A percentile compares a stretch with the other conserved stretches of the same genome.
Conservation (phyloP, 2,113 vertebrate genomes). For the Alosa alosa region DNA sequence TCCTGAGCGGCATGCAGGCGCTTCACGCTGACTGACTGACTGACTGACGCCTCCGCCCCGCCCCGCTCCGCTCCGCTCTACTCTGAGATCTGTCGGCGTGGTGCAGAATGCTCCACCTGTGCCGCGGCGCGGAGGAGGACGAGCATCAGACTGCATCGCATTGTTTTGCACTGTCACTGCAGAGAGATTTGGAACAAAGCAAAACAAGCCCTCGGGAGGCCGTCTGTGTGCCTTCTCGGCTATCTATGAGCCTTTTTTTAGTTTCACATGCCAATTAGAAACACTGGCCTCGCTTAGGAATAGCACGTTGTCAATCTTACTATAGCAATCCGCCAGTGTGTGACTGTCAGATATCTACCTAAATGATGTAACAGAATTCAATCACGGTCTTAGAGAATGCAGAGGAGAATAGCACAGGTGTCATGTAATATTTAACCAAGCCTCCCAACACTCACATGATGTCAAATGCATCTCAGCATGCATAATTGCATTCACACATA, state of each 20-base stretch:
- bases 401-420: conserved; percentile 40
- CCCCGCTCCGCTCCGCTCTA: neutral
- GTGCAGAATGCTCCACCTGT: neutral
- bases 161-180: conserved; percentile 7
- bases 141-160: neutral
- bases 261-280: neutral
- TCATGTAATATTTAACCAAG: conserved; percentile 48
- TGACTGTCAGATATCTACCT: neutral
- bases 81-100: neutral
- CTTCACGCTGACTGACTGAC: no score
- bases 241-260: neutral
- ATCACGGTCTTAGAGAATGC: conserved; percentile 27
- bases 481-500: conserved; percentile 60
- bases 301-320: neutral
- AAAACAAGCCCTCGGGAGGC: neutral
- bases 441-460: conserved; percentile 44
- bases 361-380: neutral
- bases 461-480: conserved; percentile 56
- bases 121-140: no score
- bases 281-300: neutral
- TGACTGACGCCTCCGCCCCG: neutral
- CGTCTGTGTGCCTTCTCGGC: neutral
- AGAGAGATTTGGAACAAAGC: neutral
- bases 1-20: neutral
- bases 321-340: no score